Conservation (phyloP, 37 sponge, comb jelly and placozoan genomes). For the Crambe crambe region DNA sequence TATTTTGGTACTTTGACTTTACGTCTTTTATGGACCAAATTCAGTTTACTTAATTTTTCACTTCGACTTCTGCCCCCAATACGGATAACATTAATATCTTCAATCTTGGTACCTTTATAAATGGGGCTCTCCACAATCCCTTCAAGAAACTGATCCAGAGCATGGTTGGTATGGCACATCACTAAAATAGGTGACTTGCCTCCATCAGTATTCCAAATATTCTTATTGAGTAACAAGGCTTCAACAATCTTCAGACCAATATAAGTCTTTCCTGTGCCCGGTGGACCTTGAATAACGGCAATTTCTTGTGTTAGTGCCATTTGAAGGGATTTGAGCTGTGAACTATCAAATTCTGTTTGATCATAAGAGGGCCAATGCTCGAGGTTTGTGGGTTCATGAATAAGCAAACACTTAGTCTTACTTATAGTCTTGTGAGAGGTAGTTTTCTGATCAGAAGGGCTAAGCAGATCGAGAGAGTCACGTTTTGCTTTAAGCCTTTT, state of each 20-base stretch:
- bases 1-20: background rate
- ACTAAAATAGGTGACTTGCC: constrained; percentile 71
- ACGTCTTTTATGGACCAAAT: constrained; percentile 7
- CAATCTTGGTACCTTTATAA: background rate
- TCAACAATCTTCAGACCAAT: constrained; percentile 87
- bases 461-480: too few species aligned
- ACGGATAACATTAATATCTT: constrained; percentile 47
- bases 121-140: constrained; percentile 23
- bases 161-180: constrained; percentile 93
- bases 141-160: constrained; percentile 94
- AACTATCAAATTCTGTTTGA: constrained; percentile 51
- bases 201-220: constrained; percentile 46
- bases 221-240: constrained; percentile 53
- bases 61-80: constrained; percentile 84
- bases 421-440: too few species aligned
- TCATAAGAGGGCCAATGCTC: constrained; percentile 36
- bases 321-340: constrained; percentile 75
- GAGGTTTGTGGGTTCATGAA: constrained; percentile 15
- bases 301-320: constrained; percentile 79
- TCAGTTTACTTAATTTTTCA: constrained; percentile 52
- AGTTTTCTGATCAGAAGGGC: too few species aligned
- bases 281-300: constrained; percentile 96
- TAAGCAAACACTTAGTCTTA: background rate
- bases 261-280: constrained; percentile 97
- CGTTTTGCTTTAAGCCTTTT: too few species aligned